These are phyloP conservation scores for Nothobranchius furzeri DNA, from an alignment of 2,113 vertebrate species.

Conservation along the genomic window DNA sequence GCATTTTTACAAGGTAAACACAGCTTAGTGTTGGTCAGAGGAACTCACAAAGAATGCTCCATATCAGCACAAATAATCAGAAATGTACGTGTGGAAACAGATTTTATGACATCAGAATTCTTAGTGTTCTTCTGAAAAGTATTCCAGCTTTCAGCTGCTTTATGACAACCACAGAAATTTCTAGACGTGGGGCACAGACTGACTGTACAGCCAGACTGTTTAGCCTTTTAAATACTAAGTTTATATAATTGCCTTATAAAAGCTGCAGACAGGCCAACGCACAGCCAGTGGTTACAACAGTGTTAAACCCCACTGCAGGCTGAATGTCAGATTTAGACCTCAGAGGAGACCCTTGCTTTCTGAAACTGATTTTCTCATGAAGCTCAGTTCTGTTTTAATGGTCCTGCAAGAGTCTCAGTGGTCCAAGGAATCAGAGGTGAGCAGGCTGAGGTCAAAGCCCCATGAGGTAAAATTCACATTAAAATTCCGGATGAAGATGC, in stretches of 20 bases:
- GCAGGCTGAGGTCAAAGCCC: background rate
- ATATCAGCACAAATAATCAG: conserved; percentile 14
- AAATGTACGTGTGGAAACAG: conserved; percentile 11
- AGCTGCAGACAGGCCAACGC: conserved; percentile 35
- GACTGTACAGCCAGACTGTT: conserved; percentile 15
- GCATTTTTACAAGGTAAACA: background rate
- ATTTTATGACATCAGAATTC: conserved; percentile 7
- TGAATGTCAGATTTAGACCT: conserved; percentile 40
- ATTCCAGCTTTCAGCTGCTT: conserved; percentile 24
- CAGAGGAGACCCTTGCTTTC: conserved; percentile 12
- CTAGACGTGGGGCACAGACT: conserved; percentile 24
- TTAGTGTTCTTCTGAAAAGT: conserved; percentile 16
- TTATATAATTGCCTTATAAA: conserved; percentile 64
- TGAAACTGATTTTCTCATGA: conserved; percentile 35
- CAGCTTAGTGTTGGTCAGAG: background rate
- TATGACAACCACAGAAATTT: conserved; percentile 42
- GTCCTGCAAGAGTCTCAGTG: background rate
- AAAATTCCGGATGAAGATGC: conserved; percentile 16
- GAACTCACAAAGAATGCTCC: conserved; percentile 14
- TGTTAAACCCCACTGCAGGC: conserved; percentile 28
- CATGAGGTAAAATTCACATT: conserved; percentile 12
- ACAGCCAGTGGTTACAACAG: conserved; percentile 42
- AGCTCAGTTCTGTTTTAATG: conserved; percentile 27
- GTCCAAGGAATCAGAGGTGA: background rate
- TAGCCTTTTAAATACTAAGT: conserved; percentile 49